phyloP scores from a whole-genome alignment of 2,797 vertebrate species.

The Chloroceryle inda region DNA sequence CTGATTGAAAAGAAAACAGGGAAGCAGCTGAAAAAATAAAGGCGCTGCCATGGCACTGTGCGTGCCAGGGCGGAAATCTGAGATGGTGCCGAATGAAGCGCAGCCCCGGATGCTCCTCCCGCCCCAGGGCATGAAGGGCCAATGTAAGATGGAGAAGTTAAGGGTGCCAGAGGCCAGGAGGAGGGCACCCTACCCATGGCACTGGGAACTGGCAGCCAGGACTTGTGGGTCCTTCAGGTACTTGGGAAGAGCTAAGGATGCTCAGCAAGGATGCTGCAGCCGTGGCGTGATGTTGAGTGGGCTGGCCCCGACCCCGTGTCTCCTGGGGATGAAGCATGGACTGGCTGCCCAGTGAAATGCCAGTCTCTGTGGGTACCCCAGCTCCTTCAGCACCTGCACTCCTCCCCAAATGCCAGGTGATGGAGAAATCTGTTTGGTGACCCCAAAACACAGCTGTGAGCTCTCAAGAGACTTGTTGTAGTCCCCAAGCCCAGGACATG shows the following conservation, averaged over 20 bases:
- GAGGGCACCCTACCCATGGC: neutral
- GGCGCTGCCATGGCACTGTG: neutral
- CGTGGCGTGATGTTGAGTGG: neutral
- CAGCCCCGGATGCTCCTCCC: neutral
- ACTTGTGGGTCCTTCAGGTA: neutral
- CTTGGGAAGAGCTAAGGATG: neutral
- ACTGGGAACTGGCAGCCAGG: neutral
- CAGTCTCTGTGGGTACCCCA: neutral
- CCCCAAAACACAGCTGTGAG: rapidly evolving
- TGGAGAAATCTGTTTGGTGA: neutral
- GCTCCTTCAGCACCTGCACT: neutral
- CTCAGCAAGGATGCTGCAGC: neutral
- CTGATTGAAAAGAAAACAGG: conserved; percentile 16
- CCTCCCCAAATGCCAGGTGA: neutral
- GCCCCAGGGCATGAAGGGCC: neutral
- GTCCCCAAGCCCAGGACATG: too few relatives aligned
- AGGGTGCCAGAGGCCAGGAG: neutral
- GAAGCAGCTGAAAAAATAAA: conserved; percentile 60
- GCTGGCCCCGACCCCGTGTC: neutral
- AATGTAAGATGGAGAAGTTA: neutral
- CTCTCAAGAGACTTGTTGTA: neutral
- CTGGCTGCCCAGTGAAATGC: neutral
- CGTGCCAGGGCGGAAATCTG: neutral
- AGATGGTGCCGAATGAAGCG: neutral
- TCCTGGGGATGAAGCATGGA: rapidly evolving